Conservation (phyloP, 2,888 invertebrate species). For the Orthonychiurus folsomi region DNA sequence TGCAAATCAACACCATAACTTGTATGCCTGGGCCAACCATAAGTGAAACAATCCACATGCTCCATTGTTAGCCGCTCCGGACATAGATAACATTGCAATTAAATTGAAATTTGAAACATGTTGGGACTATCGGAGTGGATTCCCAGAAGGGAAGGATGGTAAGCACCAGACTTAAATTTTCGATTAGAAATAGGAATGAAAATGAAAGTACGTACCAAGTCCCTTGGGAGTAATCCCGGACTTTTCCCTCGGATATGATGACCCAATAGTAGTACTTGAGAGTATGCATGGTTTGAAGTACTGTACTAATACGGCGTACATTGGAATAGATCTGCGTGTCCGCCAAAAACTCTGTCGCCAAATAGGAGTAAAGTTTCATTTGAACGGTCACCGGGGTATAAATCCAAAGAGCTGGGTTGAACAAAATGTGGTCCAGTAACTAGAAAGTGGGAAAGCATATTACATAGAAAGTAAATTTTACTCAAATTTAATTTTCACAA, state of each 20-base stretch:
- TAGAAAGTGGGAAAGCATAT: slow-evolving; percentile 45
- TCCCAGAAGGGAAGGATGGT: too few relatives aligned
- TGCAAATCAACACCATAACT: too few relatives aligned
- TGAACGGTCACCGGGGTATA: slow-evolving; percentile 94
- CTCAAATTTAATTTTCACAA: too few relatives aligned
- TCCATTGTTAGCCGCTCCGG: too few relatives aligned
- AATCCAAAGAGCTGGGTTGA: slow-evolving; percentile 99
- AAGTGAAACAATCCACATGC: too few relatives aligned
- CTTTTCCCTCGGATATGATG: slow-evolving; percentile 83
- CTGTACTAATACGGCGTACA: slow-evolving; percentile 91
- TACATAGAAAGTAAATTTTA: too few relatives aligned
- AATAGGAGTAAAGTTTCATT: slow-evolving; percentile 87
- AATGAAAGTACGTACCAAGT: slow-evolving; percentile 57
- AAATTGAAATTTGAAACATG: too few relatives aligned
- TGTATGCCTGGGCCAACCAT: too few relatives aligned
- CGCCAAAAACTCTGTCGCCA: slow-evolving; percentile 96
- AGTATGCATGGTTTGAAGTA: slow-evolving; percentile 95
- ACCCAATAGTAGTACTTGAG: slow-evolving; percentile 99
- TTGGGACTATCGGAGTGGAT: too few relatives aligned
- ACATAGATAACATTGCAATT: too few relatives aligned
- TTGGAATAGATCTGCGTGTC: slow-evolving; percentile 96
- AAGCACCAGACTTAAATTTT: too few relatives aligned
- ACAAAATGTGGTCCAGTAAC: slow-evolving; percentile 96
- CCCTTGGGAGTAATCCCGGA: slow-evolving; percentile 94
- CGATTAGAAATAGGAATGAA: neutral